Percentiles rank a stretch among this genome's conserved stretches.
phyloP scores from a whole-genome alignment of 2,797 vertebrate species.

The Microhierax caerulescens region DNA sequence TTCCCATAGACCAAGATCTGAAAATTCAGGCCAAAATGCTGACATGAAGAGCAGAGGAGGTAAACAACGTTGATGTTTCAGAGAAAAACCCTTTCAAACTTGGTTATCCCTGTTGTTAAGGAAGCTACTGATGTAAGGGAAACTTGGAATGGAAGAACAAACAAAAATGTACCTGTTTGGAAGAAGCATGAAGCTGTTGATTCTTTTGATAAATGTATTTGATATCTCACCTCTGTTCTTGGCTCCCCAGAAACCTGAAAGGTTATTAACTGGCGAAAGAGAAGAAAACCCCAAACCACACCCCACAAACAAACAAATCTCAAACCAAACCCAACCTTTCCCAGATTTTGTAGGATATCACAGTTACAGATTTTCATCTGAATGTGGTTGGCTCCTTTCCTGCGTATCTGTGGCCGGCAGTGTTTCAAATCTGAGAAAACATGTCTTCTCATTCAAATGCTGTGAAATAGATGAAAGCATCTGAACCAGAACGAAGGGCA shows the following conservation, averaged over 20 bases:
- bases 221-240: neutral
- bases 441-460: neutral
- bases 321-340: neutral
- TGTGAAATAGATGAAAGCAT: neutral
- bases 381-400: neutral
- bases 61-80: conserved; percentile 15
- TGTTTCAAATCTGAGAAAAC: neutral
- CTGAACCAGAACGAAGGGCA: neutral
- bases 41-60: conserved; percentile 27
- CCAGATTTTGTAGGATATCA: neutral
- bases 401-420: neutral
- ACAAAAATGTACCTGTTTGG: neutral
- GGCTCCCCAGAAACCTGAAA: neutral
- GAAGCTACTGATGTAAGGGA: neutral
- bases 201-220: neutral
- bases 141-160: neutral
- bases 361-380: neutral
- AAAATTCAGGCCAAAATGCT: conserved; percentile 9
- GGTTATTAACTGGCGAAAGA: neutral
- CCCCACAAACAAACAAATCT: neutral
- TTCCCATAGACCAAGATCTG: neutral
- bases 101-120: neutral
- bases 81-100: conserved; percentile 33
- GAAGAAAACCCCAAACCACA: neutral
- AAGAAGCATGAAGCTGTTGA: neutral